Evolutionary conservation across 1,140 invertebrate genomes (phyloP).

Genomic region (Agraylea sexmaculata): DNA sequence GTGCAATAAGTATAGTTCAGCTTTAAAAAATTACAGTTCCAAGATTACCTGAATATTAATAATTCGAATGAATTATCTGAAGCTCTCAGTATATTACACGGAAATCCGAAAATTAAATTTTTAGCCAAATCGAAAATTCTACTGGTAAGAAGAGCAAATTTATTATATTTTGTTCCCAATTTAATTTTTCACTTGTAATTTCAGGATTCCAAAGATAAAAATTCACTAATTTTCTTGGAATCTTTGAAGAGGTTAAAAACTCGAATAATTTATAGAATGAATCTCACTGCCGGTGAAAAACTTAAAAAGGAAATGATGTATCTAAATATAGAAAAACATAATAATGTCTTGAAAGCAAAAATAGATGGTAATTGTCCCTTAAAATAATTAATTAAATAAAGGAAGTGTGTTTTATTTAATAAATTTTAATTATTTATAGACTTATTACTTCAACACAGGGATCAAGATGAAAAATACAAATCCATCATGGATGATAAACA

Average conservation of each 20-base stretch:
- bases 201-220: conserved; percentile 3
- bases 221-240: not conserved
- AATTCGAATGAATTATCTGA: too few species aligned
- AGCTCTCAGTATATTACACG: too few species aligned
- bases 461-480: conserved; percentile 1
- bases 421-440: not conserved
- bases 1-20: too few species aligned
- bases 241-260: conserved; percentile 11
- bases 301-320: conserved; percentile 15
- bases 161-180: too few species aligned
- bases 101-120: too few species aligned
- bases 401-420: not conserved
- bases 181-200: not conserved
- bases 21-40: too few species aligned
- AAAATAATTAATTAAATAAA: conserved; percentile 2
- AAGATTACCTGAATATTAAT: too few species aligned
- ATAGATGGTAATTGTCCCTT: conserved; percentile 11
- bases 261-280: conserved; percentile 15
- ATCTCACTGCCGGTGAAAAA: conserved; percentile 15
- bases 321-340: conserved; percentile 14
- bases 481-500: conserved; percentile 22
- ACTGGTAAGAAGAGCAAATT: too few species aligned
- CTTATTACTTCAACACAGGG: not conserved
- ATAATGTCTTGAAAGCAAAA: conserved; percentile 15
- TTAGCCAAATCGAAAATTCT: too few species aligned